Base-by-base conservation (phyloP, 2,113 vertebrate genomes). In the Taurulus bubalis region DNA sequence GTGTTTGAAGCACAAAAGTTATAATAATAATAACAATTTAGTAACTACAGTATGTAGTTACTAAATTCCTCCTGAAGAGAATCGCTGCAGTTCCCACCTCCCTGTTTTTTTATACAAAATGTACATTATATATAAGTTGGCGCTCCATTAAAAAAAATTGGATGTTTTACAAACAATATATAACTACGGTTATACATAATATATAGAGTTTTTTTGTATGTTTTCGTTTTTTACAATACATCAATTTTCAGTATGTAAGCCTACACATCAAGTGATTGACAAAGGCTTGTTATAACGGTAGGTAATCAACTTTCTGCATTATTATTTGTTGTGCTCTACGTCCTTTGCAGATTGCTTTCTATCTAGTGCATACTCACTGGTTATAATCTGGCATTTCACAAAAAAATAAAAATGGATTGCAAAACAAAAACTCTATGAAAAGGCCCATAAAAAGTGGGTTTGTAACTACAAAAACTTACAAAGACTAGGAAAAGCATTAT, bases 321-420 rank as follows among this genome's bases (percentile, higher is more conserved):
- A 79, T 79, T 74, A 90, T 87, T 82, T 90, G 93, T 78, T 95
- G 93, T 95, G 94, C 96, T 96, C 84, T 86, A 87, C 62, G 88
- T 93, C 94, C 94, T 96, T 95, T 91, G 95, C 90, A 93, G 94
- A 90, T 92, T 92, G 94, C 86, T 94, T 71, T 84, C 73, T 95
- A 96, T 91, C 95, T 96, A 96, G 96, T 97, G 95, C 95, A 96
- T 95, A 95, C 95, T 95, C 93, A 74, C 79, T 81, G 82, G 70
- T 89, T 89, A 90, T 83, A 74, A 85, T 93, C 95, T 94, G 90
- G 93, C 90, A 67, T 83, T 85, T 75, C 78, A 65, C 74, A 59
- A 68, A 83, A 11, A 70, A 58, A 56, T 32, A 62, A 86, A 32
- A 71, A 8, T 74, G 51, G 34, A 56, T 80, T 90, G 20, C 47